A percentile compares a stretch with the other conserved stretches of the same genome.
Conservation (phyloP, 2,113 vertebrate genomes). For the Zeus faber region DNA sequence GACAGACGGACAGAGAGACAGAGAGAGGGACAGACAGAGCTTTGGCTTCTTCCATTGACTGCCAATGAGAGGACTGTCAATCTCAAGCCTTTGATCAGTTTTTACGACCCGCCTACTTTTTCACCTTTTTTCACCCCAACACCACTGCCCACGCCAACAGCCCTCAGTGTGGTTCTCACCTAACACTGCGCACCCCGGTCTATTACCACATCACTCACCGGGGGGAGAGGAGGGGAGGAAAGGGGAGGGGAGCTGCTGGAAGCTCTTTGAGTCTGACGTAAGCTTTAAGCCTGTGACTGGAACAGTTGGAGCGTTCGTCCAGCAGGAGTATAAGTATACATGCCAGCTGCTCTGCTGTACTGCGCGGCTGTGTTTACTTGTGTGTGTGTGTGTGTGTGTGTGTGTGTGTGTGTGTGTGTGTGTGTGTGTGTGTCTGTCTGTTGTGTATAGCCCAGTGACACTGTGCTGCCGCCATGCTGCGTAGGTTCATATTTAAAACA, state of each 20-base stretch:
- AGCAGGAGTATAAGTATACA: background rate
- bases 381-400: background rate
- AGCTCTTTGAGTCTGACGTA: background rate
- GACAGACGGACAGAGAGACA: background rate
- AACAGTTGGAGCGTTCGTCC: background rate
- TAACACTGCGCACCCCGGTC: background rate
- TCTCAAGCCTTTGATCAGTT: no score
- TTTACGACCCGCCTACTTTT: no score
- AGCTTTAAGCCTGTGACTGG: background rate
- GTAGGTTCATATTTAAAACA: no score
- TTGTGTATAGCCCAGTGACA: background rate
- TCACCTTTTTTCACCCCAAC: no score
- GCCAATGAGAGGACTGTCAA: no score
- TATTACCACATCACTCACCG: background rate
- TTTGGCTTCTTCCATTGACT: no score
- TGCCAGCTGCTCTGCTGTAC: background rate
- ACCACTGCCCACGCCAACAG: no score
- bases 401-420: conserved; percentile 14
- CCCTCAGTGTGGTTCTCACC: no score
- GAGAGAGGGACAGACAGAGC: background rate
- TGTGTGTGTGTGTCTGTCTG: background rate
- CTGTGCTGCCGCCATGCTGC: background rate
- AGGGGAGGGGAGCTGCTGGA: no score
- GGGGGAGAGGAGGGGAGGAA: no score
- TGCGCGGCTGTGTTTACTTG: background rate